phyloP scores from a whole-genome alignment of 2,797 vertebrate species.

The Poecilia gillii region DNA sequence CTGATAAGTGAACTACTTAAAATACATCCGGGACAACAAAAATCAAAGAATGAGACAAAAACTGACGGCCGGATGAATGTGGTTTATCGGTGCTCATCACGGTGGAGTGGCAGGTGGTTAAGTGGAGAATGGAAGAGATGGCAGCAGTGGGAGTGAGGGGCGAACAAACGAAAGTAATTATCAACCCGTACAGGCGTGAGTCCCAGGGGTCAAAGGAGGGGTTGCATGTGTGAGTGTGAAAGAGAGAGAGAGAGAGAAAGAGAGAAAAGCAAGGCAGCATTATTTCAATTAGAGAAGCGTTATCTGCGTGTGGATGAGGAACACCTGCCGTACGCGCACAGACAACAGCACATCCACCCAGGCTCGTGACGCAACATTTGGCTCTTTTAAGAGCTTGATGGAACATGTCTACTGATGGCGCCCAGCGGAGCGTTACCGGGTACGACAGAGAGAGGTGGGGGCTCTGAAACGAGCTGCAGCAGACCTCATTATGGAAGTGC shows the following conservation, averaged over 20 bases:
- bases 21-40: background rate
- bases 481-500: conserved; percentile 16
- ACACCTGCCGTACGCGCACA: conserved; percentile 66
- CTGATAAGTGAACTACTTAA: background rate
- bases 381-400: conserved; percentile 58
- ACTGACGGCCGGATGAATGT: conserved; percentile 38
- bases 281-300: conserved; percentile 62
- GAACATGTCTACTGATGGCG: conserved; percentile 60
- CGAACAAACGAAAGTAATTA: conserved; percentile 74
- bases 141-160: conserved; percentile 48
- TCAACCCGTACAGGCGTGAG: conserved; percentile 61
- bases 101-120: conserved; percentile 76
- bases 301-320: conserved; percentile 50
- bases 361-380: conserved; percentile 50
- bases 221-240: conserved; percentile 33
- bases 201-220: conserved; percentile 66
- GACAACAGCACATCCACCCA: conserved; percentile 25
- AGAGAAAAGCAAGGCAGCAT: conserved; percentile 19
- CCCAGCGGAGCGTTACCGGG: conserved; percentile 67
- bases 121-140: conserved; percentile 52
- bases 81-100: conserved; percentile 54
- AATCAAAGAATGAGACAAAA: conserved; percentile 28
- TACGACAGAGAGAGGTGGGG: conserved; percentile 42
- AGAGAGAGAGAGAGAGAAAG: background rate
- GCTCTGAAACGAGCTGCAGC: conserved; percentile 28